Percentiles rank a stretch among this genome's conserved stretches.
These are phyloP conservation scores for Hylomyscus alleni DNA, from an alignment of 2,797 vertebrate genomes.

Conservation along the genomic window DNA sequence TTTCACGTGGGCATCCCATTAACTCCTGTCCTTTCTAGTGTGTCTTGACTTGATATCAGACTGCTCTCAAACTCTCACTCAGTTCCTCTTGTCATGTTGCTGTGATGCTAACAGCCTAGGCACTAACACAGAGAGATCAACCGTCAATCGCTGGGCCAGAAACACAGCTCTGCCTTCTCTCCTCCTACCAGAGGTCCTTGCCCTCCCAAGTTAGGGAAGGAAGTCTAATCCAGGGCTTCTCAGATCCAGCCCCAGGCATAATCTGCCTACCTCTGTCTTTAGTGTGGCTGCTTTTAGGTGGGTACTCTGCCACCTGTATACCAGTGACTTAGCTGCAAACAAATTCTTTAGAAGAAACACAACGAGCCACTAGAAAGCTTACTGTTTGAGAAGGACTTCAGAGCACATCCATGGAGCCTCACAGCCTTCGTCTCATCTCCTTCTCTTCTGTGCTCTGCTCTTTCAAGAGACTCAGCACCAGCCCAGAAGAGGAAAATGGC, in stretches of 20 bases:
- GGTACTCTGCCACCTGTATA: background rate
- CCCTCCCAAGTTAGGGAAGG: background rate
- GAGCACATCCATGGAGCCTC: background rate
- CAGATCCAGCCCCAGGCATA: background rate
- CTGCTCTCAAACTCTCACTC: background rate
- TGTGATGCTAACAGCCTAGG: background rate
- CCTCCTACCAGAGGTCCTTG: background rate
- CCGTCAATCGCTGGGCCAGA: background rate
- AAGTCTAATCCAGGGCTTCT: background rate
- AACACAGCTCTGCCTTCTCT: background rate
- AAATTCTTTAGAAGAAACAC: constrained; percentile 8
- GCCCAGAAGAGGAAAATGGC: background rate
- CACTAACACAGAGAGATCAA: constrained; percentile 4
- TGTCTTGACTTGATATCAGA: background rate
- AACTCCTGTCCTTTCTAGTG: background rate
- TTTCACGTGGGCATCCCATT: background rate
- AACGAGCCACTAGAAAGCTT: background rate
- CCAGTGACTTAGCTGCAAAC: background rate
- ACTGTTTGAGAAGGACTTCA: constrained; percentile 29
- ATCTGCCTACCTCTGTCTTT: background rate
- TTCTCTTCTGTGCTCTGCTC: background rate
- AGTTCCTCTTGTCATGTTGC: background rate
- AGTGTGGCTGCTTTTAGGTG: background rate
- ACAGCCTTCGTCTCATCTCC: constrained; percentile 21
- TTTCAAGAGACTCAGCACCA: background rate